Conservation (phyloP, 2,113 vertebrate species). For the Tyto alba region DNA sequence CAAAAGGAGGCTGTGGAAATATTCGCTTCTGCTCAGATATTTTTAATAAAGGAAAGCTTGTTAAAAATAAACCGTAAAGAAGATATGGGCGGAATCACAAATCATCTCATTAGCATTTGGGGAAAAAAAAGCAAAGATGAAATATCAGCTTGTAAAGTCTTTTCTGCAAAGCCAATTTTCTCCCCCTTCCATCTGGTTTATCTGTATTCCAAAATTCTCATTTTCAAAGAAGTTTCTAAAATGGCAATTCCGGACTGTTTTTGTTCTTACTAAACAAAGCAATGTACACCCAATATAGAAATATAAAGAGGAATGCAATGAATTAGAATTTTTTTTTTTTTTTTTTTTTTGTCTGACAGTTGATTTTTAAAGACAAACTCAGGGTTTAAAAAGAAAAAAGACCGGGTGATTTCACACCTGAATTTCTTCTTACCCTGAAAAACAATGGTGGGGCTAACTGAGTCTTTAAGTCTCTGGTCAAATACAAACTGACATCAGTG, state of each 20-base stretch:
- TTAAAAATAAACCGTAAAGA: constrained; percentile 59
- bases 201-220: constrained; percentile 22
- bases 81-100: constrained; percentile 50
- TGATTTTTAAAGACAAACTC: constrained; percentile 5
- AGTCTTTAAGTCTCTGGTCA: background rate
- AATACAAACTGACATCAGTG: background rate
- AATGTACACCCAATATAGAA: background rate
- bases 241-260: constrained; percentile 23
- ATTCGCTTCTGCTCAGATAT: constrained; percentile 10
- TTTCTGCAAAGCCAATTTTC: constrained; percentile 34
- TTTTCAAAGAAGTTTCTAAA: constrained; percentile 46
- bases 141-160: constrained; percentile 34
- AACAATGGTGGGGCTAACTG: background rate
- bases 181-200: constrained; percentile 49
- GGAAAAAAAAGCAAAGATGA: background rate
- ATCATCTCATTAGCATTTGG: constrained; percentile 53
- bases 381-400: background rate
- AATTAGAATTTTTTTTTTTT: background rate
- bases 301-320: background rate
- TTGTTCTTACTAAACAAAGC: constrained; percentile 42
- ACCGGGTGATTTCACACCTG: background rate
- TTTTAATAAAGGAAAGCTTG: constrained; percentile 49
- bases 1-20: constrained; percentile 32
- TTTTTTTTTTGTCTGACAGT: background rate
- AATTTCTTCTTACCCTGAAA: background rate